These are phyloP conservation scores for Rhyzopertha dominica DNA, from an alignment of 1,140 invertebrate species.

Conservation along the genomic window DNA sequence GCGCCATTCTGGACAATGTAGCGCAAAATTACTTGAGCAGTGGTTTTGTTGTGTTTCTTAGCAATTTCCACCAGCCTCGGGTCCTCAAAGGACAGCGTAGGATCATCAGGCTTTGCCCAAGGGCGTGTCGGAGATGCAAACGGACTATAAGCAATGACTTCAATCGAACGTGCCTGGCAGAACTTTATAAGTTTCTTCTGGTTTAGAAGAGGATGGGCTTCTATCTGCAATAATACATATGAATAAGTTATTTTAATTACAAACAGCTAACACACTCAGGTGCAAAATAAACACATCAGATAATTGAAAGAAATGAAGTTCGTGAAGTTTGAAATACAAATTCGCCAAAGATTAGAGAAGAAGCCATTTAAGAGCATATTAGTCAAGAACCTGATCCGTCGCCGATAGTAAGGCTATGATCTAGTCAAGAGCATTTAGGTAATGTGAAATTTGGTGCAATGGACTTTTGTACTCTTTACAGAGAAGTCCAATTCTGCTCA, in stretches of 20 bases:
- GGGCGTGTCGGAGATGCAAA: slow-evolving; percentile 59
- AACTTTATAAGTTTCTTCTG: slow-evolving; percentile 35
- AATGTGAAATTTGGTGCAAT: too few species aligned
- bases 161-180: slow-evolving; percentile 59
- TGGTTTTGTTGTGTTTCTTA: slow-evolving; percentile 58
- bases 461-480: too few species aligned
- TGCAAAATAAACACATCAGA: neutral
- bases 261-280: neutral
- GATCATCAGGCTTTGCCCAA: slow-evolving; percentile 66
- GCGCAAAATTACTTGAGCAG: slow-evolving; percentile 56
- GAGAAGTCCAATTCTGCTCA: too few species aligned
- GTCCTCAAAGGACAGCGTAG: slow-evolving; percentile 56
- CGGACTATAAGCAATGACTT: slow-evolving; percentile 72
- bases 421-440: too few species aligned
- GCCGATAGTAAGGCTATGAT: too few species aligned
- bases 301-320: too few species aligned
- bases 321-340: too few species aligned
- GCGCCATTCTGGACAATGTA: slow-evolving; percentile 52
- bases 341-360: too few species aligned
- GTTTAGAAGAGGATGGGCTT: slow-evolving; percentile 35
- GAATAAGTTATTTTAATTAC: slow-evolving; percentile 3
- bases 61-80: slow-evolving; percentile 52
- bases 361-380: too few species aligned
- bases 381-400: too few species aligned
- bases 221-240: slow-evolving; percentile 33